These are phyloP conservation scores for Aplocera efformata DNA, from an alignment of 2,888 invertebrate genomes.

Conservation along the genomic window DNA sequence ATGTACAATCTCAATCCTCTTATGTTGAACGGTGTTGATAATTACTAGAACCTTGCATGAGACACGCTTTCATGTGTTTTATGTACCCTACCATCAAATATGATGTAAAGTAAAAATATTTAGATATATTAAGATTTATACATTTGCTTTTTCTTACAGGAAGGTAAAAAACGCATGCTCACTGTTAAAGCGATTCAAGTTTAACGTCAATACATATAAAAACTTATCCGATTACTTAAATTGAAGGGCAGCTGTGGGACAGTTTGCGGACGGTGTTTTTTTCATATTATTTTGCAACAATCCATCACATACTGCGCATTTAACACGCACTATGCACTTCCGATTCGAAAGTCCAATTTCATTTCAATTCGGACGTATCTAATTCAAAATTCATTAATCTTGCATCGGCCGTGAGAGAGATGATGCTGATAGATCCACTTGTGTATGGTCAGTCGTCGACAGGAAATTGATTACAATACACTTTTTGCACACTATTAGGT, in stretches of 20 bases:
- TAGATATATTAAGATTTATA: no score
- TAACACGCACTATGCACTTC: conserved; percentile 66
- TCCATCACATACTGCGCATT: conserved; percentile 68
- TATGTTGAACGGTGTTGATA: no score
- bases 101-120: no score
- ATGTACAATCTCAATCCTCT: no score
- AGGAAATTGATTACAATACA: conserved; percentile 66
- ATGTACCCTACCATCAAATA: no score
- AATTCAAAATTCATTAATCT: conserved; percentile 78
- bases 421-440: conserved; percentile 58
- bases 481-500: conserved; percentile 22
- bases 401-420: conserved; percentile 44
- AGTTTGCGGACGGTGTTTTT: conserved; percentile 65
- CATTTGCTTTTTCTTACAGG: no score
- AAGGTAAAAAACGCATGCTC: conserved; percentile 4
- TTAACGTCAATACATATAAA: conserved; percentile 37
- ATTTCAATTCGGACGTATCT: conserved; percentile 73
- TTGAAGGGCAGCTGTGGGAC: conserved; percentile 66
- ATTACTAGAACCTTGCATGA: no score
- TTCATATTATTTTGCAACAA: conserved; percentile 51
- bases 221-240: conserved; percentile 70
- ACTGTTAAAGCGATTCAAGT: conserved; percentile 11
- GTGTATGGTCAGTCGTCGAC: conserved; percentile 77
- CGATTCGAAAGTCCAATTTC: conserved; percentile 73
- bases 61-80: no score